Base-by-base conservation (phyloP, 2,888 invertebrate species). In the Drosophila planitibia region DNA sequence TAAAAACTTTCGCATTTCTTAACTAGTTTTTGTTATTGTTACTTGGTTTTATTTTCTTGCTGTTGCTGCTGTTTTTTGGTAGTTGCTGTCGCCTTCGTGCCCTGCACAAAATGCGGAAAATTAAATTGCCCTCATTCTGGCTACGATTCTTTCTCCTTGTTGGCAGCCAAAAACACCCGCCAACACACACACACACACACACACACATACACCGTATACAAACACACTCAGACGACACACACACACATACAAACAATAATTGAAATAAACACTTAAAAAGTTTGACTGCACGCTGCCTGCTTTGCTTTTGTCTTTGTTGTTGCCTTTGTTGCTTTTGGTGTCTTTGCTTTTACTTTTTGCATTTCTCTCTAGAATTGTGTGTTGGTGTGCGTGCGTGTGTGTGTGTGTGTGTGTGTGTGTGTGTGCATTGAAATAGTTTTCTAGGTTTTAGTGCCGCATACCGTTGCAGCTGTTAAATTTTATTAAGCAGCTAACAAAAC, bases 201-300 rank as follows among this genome's bases (percentile, higher is more conserved):
- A 75, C 53, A 66, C 55, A 70, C 54, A 60, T 52, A 64, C 61
- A 70, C 49, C 51, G 58, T 57, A 62, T 65, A 68, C 52, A 59
- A 14, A 22, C 32, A 58, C 58, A 22, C n/a, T 44, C 28, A 58
- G 58, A 14, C 25, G 59, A 51, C 68, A 75, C 53, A 69, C 68
- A 75, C 53, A 69, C 59, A 73, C 73, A 73, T 41, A 74, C 79
- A 89, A 83, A 91, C 83, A 90, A 85, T 87, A 89, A 91, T 89
- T 91, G 91, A 90, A 91, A 91, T 89, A 90, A 91, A 91, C 85
- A 89, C 83, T 89, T 91, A 80, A 81, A 87, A 89, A 82, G 67
- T 83, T 83, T 89, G 81, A 77, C 83, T 85, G 74, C 72, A 82
- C 61, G 49, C 78, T 81, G 39, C 37, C 70, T 53, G 41, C 44